Percentiles rank a stretch among this genome's conserved stretches.
Evolutionary conservation across 2,888 invertebrate genomes (phyloP).

Genomic region (Dorcus parallelipipedus): DNA sequence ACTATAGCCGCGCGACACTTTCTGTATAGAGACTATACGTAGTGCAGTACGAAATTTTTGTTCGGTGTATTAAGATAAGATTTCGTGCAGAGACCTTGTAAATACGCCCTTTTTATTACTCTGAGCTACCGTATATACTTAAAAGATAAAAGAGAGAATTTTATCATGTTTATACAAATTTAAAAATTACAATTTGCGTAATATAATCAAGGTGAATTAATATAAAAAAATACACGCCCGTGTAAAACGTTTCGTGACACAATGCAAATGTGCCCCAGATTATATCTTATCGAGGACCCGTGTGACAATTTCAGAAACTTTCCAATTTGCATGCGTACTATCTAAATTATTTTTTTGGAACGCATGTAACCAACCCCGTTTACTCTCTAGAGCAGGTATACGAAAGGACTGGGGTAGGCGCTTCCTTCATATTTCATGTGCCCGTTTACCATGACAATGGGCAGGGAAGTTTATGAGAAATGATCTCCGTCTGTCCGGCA

Average conservation of each 20-base stretch:
- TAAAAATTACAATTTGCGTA: no score
- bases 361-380: neutral
- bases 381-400: neutral
- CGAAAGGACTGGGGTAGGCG: constrained; percentile 12
- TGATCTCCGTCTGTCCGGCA: constrained; percentile 25
- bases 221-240: neutral
- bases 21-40: no score
- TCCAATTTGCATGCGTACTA: neutral
- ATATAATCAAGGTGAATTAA: no score
- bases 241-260: neutral
- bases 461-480: constrained; percentile 32
- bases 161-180: no score
- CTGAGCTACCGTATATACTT: neutral
- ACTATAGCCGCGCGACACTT: no score
- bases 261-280: neutral
- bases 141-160: neutral
- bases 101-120: no score
- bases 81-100: no score
- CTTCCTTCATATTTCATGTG: constrained; percentile 34
- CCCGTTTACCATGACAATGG: constrained; percentile 39
- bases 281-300: neutral
- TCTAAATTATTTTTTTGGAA: neutral
- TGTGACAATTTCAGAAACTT: constrained; percentile 1
- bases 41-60: no score
- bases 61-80: no score